These are phyloP conservation scores for Phalanger gymnotis DNA, from an alignment of 2,797 vertebrate species.

Conservation along the genomic window DNA sequence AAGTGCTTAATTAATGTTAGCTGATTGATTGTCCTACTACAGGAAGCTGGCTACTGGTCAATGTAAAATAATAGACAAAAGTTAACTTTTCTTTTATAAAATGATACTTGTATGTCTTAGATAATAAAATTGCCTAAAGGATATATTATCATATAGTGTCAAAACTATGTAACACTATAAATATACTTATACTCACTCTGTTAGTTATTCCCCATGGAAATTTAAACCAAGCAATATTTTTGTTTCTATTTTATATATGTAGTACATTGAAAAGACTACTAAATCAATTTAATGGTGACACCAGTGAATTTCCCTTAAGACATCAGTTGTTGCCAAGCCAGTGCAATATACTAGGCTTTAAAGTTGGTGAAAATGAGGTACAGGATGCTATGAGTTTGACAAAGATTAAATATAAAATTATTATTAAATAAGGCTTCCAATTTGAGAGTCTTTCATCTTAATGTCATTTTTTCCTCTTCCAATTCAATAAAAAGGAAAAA, in stretches of 20 bases:
- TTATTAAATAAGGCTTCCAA: not conserved
- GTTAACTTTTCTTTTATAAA: not conserved
- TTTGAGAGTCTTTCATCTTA: not conserved
- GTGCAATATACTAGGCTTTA: not conserved
- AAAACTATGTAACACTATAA: not conserved
- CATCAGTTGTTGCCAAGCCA: not conserved
- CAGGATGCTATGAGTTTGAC: not conserved
- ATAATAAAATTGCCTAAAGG: not conserved
- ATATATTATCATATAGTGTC: not conserved
- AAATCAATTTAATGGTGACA: not conserved
- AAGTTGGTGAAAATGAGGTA: not conserved
- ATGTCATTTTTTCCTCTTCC: not conserved
- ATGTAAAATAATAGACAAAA: not conserved
- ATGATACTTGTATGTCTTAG: not conserved
- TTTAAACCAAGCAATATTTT: not conserved
- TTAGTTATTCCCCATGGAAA: slow-evolving; percentile 4
- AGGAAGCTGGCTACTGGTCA: not conserved
- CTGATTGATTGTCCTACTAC: not conserved
- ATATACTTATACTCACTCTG: not conserved
- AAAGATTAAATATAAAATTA: not conserved
- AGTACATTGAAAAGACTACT: slow-evolving; percentile 12
- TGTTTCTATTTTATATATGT: not conserved
- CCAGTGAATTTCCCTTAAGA: not conserved
- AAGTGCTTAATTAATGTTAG: not conserved
- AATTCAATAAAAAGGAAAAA: not conserved